Conservation (phyloP, 2,797 vertebrate genomes). For the Pangasius mekongensis region DNA sequence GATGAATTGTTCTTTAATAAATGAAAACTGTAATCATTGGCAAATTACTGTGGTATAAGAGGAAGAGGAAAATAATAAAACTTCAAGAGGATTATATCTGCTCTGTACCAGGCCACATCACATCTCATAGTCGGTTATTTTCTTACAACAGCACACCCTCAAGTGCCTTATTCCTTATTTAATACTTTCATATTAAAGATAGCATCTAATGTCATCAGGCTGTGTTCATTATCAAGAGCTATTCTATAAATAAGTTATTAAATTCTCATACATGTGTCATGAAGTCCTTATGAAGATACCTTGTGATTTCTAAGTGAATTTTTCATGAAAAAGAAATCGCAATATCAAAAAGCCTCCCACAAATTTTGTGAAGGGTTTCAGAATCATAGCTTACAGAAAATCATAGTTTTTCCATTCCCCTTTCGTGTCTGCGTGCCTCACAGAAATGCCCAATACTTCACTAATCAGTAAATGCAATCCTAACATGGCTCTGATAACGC, state of each 20-base stretch:
- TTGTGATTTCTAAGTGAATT: constrained; percentile 10
- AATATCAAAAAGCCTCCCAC: neutral
- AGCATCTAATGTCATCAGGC: neutral
- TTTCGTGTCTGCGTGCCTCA: constrained; percentile 13
- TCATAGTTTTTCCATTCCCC: constrained; percentile 3
- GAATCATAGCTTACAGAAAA: neutral
- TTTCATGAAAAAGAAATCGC: neutral
- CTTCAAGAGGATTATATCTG: neutral
- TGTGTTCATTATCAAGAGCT: neutral
- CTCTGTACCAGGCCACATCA: neutral
- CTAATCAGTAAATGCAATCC: constrained; percentile 50
- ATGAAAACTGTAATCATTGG: neutral
- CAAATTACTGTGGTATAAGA: neutral
- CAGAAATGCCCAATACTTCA: constrained; percentile 41
- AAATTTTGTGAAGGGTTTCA: neutral
- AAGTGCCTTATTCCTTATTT: constrained; percentile 4
- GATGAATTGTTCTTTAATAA: neutral
- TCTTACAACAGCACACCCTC: neutral
- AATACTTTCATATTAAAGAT: neutral
- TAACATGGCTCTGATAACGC: constrained; percentile 44
- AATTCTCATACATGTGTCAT: constrained; percentile 7
- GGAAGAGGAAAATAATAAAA: neutral
- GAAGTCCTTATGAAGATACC: constrained; percentile 10
- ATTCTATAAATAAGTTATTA: neutral
- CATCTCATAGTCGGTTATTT: neutral